Conservation (phyloP, 2,888 invertebrate genomes). For the Taphrorychus bicolor region DNA sequence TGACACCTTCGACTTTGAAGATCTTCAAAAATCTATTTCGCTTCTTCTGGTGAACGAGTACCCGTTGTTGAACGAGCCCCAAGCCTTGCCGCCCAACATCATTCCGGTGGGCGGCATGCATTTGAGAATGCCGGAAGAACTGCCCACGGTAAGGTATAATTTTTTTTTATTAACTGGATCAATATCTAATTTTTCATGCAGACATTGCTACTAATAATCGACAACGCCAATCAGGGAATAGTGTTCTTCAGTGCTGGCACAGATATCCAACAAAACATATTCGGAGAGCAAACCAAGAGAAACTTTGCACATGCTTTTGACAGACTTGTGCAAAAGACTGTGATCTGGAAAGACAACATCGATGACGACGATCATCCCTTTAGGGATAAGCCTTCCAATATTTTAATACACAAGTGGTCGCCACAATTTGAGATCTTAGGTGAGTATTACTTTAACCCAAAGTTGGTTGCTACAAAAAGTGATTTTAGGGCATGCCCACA, state of each 20-base stretch:
- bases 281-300: conserved; percentile 47
- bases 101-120: conserved; percentile 56
- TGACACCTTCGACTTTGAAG: conserved; percentile 44
- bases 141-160: conserved; percentile 48
- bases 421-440: conserved; percentile 59
- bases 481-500: conserved; percentile 27
- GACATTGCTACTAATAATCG: conserved; percentile 53
- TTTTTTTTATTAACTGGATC: neutral
- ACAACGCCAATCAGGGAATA: conserved; percentile 54
- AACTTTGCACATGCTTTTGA: conserved; percentile 53
- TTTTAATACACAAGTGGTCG: conserved; percentile 56
- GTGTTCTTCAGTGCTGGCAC: conserved; percentile 57
- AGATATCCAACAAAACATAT: conserved; percentile 50
- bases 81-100: conserved; percentile 54
- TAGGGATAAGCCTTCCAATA: conserved; percentile 54
- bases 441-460: conserved; percentile 21
- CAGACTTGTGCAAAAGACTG: conserved; percentile 52
- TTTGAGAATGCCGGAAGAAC: conserved; percentile 44
- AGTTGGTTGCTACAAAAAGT: neutral
- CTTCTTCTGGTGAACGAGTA: conserved; percentile 52
- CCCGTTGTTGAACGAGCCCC: conserved; percentile 49
- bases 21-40: conserved; percentile 47
- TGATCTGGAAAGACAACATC: conserved; percentile 59
- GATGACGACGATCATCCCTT: conserved; percentile 41
- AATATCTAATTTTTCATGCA: conserved; percentile 26